Evolutionary conservation across 1,140 invertebrate genomes (phyloP).

Genomic region (Globodera ellingtonae): DNA sequence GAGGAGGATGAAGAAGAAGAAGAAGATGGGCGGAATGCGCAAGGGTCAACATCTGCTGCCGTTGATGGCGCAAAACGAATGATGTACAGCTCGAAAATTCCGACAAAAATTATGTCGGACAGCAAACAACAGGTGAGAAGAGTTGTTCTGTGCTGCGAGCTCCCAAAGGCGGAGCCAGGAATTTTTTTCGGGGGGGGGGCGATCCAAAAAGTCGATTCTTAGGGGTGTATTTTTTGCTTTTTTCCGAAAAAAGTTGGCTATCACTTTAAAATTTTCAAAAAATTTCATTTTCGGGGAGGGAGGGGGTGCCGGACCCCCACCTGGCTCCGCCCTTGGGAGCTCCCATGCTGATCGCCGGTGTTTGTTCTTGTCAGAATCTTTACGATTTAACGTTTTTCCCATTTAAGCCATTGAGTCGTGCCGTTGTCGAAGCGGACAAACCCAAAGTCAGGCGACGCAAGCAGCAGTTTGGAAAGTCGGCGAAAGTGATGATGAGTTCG

Average conservation of each 20-base stretch:
- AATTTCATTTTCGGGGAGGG: too few relatives aligned
- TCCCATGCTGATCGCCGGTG: too few relatives aligned
- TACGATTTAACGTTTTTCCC: background rate
- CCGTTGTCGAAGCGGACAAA: background rate
- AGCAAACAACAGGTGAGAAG: background rate
- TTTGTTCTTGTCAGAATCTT: background rate
- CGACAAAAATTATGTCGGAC: background rate
- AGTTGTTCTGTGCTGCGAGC: too few relatives aligned
- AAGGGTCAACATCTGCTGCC: background rate
- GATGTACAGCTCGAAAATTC: slow-evolving; percentile 7
- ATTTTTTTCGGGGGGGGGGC: too few relatives aligned
- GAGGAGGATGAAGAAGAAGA: slow-evolving; percentile 8
- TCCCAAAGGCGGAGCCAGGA: background rate
- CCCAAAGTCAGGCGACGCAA: background rate
- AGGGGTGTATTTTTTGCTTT: too few relatives aligned
- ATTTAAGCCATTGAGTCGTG: background rate
- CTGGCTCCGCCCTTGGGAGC: background rate
- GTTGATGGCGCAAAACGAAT: background rate
- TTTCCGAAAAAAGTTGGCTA: too few relatives aligned
- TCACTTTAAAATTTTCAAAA: too few relatives aligned
- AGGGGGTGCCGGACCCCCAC: too few relatives aligned
- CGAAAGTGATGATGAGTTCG: background rate
- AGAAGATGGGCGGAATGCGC: background rate
- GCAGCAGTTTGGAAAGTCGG: background rate
- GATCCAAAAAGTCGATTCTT: too few relatives aligned